These are phyloP conservation scores for Naso thynnoides DNA, from an alignment of 2,797 vertebrate species.

Conservation along the genomic window DNA sequence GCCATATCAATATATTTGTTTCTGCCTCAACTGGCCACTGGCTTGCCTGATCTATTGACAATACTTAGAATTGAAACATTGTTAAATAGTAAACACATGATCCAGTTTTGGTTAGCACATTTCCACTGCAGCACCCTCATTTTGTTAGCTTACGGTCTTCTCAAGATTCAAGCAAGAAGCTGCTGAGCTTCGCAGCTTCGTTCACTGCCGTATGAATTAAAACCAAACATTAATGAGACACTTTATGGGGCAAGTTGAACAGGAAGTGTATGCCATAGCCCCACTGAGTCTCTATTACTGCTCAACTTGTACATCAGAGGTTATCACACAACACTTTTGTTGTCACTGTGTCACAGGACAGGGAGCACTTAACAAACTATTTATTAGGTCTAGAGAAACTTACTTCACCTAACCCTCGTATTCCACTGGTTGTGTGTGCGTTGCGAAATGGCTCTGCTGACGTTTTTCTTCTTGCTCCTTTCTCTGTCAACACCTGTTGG, in stretches of 20 bases:
- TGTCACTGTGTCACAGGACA: background rate
- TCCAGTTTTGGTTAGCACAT: background rate
- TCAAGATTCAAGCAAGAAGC: background rate
- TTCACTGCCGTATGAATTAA: background rate
- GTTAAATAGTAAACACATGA: background rate
- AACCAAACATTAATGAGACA: background rate
- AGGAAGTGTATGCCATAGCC: no score
- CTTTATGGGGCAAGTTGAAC: background rate
- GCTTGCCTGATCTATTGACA: background rate
- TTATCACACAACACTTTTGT: background rate
- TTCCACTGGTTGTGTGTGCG: no score
- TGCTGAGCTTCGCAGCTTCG: background rate
- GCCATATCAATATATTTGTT: background rate
- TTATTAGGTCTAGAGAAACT: no score
- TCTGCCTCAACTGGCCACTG: background rate
- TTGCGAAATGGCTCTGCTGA: no score
- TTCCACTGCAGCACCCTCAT: background rate
- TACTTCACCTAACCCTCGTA: no score
- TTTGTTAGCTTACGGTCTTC: background rate
- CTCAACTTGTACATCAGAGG: background rate
- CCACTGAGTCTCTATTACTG: background rate
- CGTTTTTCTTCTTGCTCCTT: no score
- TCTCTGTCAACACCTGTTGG: no score
- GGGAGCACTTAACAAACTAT: background rate
- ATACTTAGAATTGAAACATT: background rate